Conservation (phyloP, 1,140 invertebrate species). For the Leptonema lineaticorne region DNA sequence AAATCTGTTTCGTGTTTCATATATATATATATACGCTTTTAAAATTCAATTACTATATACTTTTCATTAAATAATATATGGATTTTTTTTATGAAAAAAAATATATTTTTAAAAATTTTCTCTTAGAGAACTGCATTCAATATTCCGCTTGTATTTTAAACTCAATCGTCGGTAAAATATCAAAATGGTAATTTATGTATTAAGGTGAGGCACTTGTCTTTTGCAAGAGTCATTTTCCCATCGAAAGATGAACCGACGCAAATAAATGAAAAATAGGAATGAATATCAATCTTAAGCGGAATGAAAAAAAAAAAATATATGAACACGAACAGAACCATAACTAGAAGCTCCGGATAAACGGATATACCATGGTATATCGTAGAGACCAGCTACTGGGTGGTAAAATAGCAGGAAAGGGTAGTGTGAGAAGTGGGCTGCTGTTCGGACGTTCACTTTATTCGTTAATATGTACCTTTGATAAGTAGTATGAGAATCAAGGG, state of each 20-base stretch:
- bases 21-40: too few species aligned
- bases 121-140: too few species aligned
- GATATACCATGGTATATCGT: background rate
- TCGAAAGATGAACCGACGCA: background rate
- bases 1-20: too few species aligned
- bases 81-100: too few species aligned
- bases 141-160: too few species aligned
- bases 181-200: too few species aligned
- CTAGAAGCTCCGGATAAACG: constrained; percentile 6
- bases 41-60: too few species aligned
- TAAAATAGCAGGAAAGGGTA: background rate
- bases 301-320: background rate
- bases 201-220: too few species aligned
- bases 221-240: background rate
- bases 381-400: background rate
- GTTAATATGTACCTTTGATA: constrained; percentile 35
- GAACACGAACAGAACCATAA: constrained; percentile 4
- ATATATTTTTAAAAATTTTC: too few species aligned
- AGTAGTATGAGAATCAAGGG: background rate
- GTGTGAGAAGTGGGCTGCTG: constrained; percentile 15
- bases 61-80: too few species aligned
- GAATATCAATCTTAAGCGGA: background rate
- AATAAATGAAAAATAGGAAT: background rate
- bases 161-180: too few species aligned
- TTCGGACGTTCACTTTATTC: constrained; percentile 42